Base-by-base conservation (phyloP, 2,113 vertebrate genomes). In the Mobula birostris region DNA sequence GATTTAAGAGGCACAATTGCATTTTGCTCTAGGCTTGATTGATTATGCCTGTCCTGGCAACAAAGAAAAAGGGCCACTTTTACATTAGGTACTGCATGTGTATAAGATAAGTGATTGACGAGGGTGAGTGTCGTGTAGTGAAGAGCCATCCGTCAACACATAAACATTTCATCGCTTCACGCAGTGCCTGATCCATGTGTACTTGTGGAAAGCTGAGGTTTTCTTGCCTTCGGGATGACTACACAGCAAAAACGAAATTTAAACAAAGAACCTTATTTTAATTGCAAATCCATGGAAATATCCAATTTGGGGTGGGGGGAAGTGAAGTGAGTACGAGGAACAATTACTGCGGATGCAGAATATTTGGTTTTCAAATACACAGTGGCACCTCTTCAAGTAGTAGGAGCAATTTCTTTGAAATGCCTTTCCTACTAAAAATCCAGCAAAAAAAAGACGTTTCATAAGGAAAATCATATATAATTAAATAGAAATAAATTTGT, bases 1-100 rank as follows among this genome's bases (percentile, higher is more conserved):
- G 85, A 90, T 90, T 32, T 32, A 90, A 66, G 61, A 90, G n/a
- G 66, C 66, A 63, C 85, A 68, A 90, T 90, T 90, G 85, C 61
- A 90, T 68, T 90, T 90, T 90, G 85, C 85, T 66, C 29, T 36
- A n/a, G 85, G 61, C 63, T 90, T 90, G 85, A 90, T 90, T 90
- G 85, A 90, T 90, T 66, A 17, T 7, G 29, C 14, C 85, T 68
- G 85, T 90, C 85, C 61, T 19, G 14, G 61, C 85, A 68, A 66
- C 85, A 66, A 61, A 66, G 29, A 8, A 66, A 12, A 66, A 66
- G 61, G 15, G 14, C 14, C 61, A 90, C 29, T 63, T 90, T 90
- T 90, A 36, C 85, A 90, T 90, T 90, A 36, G 85, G 63, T 90
- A 48, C 48, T 48, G 48, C 3, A 66, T 66, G 85, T 68, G 85